Evolutionary conservation across 2,888 invertebrate genomes (phyloP).

Genomic region (Drosophila nigritarsus): DNA sequence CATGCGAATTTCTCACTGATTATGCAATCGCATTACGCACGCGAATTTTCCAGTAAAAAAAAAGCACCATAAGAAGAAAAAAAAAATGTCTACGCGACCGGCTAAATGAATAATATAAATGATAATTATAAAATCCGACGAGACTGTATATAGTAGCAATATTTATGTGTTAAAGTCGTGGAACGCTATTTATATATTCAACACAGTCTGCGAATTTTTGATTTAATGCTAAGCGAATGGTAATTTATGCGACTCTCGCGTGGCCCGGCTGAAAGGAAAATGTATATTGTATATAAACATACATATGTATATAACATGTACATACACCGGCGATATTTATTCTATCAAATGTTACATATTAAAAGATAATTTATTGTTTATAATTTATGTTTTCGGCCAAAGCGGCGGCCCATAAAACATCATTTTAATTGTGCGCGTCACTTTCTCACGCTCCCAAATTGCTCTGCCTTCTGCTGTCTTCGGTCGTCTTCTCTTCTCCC

Average conservation of each 20-base stretch:
- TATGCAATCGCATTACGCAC: conserved; percentile 56
- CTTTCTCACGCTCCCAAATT: conserved; percentile 80
- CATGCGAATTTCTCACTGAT: conserved; percentile 37
- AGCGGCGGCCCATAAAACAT: conserved; percentile 71
- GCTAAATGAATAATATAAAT: conserved; percentile 37
- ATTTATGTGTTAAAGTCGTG: conserved; percentile 28
- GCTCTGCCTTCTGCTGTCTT: conserved; percentile 33
- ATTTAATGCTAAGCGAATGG: conserved; percentile 71
- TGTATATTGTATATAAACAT: conserved; percentile 1
- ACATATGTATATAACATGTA: conserved; percentile 3
- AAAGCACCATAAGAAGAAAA: conserved; percentile 1
- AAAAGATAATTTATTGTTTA: conserved; percentile 76
- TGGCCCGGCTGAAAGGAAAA: conserved; percentile 59
- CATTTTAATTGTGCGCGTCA: conserved; percentile 69
- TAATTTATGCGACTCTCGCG: conserved; percentile 75
- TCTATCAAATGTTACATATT: conserved; percentile 65
- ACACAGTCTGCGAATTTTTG: conserved; percentile 59
- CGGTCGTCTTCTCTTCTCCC: neutral
- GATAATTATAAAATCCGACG: conserved; percentile 24
- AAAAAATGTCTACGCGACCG: conserved; percentile 2
- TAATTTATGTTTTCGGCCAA: conserved; percentile 68
- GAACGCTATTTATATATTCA: conserved; percentile 39
- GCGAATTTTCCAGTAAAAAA: conserved; percentile 50
- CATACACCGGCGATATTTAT: conserved; percentile 37
- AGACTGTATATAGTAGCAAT: conserved; percentile 4